Evolutionary conservation across 2,888 invertebrate genomes (phyloP), one percentile per base, ranked within the genome.

Genomic region (Callimorpha dominula): DNA sequence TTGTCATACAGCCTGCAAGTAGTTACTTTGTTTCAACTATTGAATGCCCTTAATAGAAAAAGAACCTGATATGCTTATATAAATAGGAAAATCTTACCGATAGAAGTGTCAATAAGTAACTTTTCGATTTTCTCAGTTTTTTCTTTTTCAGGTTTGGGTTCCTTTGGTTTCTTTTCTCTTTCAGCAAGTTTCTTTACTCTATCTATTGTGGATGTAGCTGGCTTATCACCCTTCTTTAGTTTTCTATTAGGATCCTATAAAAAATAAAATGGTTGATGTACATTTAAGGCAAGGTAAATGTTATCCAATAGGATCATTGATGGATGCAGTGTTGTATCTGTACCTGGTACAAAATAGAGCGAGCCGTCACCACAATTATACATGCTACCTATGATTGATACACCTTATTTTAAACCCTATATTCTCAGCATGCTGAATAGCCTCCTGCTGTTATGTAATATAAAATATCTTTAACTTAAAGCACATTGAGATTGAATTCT

Each of bases 201-300:
- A 15, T 92, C 92, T 3, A 84, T 81, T 68, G 91, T 89, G 11
- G 84, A 75, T 11, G 76, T 81, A 52, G 75, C 78, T 79, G 82
- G 72, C 46, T 71, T 60, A 0, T 81, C 71, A 15, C 76, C 77
- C 42, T 90, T 93, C 74, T 88, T 92, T 20, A 72, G 17, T 83
- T 90, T 93, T 78, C 89, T 90, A 67, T 94, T 94, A 0, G 95
- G 95, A 81, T 95, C 95, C 95, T 95, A 70, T 2, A 77, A 80
- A 76, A n/a, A 11, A 64, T 31, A 15, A 40, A 20, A 11, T 46
- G 60, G 8, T 15, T 9, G 12, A 8, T 63, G 12, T 62, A 62
- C 1, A 14, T 31, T 62, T 11, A 40, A 62, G 14, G 31, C 1
- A 1, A 31, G 31, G 31, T 31, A 46, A 46, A 46, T 46, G 43